Base-by-base conservation (phyloP, 1,140 invertebrate species). In the Scaptomyza graminum region DNA sequence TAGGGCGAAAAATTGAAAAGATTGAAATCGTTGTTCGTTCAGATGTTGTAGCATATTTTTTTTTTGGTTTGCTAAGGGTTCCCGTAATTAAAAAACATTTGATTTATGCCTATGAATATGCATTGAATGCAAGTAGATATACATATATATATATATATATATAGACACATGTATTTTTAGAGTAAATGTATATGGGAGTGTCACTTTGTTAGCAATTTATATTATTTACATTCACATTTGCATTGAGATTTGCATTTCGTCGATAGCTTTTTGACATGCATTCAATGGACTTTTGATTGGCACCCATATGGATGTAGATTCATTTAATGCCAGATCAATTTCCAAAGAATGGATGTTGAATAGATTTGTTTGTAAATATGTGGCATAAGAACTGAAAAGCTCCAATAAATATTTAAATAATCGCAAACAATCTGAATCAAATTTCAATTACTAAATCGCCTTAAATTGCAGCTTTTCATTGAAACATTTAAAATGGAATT, bases 21-120 rank as follows among this genome's bases (percentile, higher is more conserved):
- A 82, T 81, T 66, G 79, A 82, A 81, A 81, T 81, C 78, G 61
- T 82, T 82, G 69, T 75, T 41, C 37, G 50, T 49, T 9, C 50
- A 31, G 1, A 65, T 57, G 65, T 59, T 46, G 43, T 34, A 37
- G 55, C 54, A 73, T 62, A 66, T 71, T 64, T 54, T 41, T 59
- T 15, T 49, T 7, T 7, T 31, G 28, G 2, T 22, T 22, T 22
- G 18, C 31, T 22, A 68, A 60, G 70, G 63, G 52, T 74, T 64
- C 75, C 59, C 65, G 64, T 82, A 82, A 82, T 82, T 82, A 82
- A 82, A 81, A 82, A 76, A 82, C 79, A 82, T 82, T 82, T 82
- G 79, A 82, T 82, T 82, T 82, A 82, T 82, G 79, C 70, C 78
- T 54, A 81, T 81, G 78, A 81, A 81, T 81, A 81, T 81, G 78